Conservation (phyloP, 2,888 invertebrate species). For the Pocota personata region DNA sequence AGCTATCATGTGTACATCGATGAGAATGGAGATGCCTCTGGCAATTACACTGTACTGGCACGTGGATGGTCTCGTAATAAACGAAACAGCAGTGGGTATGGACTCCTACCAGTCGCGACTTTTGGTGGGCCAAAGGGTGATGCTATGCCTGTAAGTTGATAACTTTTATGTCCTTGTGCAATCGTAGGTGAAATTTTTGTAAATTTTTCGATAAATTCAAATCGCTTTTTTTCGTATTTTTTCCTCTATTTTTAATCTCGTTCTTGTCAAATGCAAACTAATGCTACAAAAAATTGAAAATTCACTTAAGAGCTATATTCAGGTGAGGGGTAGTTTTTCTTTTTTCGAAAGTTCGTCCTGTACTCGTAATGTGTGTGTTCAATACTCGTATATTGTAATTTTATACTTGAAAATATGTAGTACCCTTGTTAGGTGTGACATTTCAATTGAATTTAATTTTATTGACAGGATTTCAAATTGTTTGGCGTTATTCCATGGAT, state of each 20-base stretch:
- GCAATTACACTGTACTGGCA: conserved; percentile 95
- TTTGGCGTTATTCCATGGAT: conserved; percentile 91
- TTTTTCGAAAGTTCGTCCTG: background rate
- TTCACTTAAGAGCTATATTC: conserved; percentile 73
- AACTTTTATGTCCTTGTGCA: background rate
- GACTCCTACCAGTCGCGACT: conserved; percentile 91
- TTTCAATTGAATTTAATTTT: conserved; percentile 38
- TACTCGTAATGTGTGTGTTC: too few relatives aligned
- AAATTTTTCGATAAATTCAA: conserved; percentile 17
- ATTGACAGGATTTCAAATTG: conserved; percentile 88
- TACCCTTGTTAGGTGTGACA: background rate
- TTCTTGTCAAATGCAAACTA: conserved; percentile 35
- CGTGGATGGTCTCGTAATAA: conserved; percentile 81
- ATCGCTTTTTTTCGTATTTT: conserved; percentile 11
- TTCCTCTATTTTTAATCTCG: conserved; percentile 6
- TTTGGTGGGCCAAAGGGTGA: conserved; percentile 86
- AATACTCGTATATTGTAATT: too few relatives aligned
- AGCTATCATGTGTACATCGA: conserved; percentile 97
- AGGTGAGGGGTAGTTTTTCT: conserved; percentile 60
- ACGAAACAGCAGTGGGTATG: conserved; percentile 83
- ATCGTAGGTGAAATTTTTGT: background rate
- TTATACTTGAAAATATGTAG: background rate
- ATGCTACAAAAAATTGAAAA: conserved; percentile 47
- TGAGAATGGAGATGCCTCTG: conserved; percentile 95
- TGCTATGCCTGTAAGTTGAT: conserved; percentile 89